Percentiles rank a stretch among this genome's conserved stretches.
phyloP scores from a whole-genome alignment of 35 echinoderm and acorn worm genomes.

The Lytechinus variegatus region DNA sequence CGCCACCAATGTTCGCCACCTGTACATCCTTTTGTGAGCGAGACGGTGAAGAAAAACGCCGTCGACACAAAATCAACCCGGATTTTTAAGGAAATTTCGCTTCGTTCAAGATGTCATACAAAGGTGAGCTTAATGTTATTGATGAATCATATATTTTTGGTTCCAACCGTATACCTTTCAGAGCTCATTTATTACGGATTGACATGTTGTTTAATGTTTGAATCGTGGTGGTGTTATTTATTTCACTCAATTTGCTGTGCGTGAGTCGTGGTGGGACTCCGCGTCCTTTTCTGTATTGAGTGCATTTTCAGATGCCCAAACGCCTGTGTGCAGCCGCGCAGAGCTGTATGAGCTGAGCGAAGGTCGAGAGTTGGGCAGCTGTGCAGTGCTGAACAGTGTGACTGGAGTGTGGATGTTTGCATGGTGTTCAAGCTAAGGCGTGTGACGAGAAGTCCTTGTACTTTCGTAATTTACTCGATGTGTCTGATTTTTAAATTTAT shows the following conservation, averaged over 20 bases:
- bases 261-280: not conserved
- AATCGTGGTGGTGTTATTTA: not conserved
- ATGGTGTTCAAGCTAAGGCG: too few relatives aligned
- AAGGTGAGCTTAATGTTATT: not conserved
- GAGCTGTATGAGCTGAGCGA: not conserved
- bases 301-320: not conserved
- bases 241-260: not conserved
- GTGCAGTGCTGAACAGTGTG: not conserved
- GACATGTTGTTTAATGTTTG: not conserved
- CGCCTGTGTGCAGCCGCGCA: not conserved
- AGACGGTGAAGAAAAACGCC: not conserved
- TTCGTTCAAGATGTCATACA: constrained; percentile 21
- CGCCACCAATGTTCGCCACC: constrained; percentile 32
- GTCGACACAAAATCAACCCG: not conserved
- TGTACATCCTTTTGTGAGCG: not conserved
- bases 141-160: not conserved
- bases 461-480: too few relatives aligned
- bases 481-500: too few relatives aligned
- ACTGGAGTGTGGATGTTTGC: too few relatives aligned
- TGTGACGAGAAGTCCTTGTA: too few relatives aligned
- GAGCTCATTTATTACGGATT: not conserved
- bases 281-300: not conserved
- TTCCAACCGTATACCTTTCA: not conserved
- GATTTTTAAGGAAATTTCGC: not conserved
- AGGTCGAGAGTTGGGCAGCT: not conserved